Evolutionary conservation across 53 echinoderm and acorn worm genomes (phyloP).

Genomic region (Glandiceps talaboti): DNA sequence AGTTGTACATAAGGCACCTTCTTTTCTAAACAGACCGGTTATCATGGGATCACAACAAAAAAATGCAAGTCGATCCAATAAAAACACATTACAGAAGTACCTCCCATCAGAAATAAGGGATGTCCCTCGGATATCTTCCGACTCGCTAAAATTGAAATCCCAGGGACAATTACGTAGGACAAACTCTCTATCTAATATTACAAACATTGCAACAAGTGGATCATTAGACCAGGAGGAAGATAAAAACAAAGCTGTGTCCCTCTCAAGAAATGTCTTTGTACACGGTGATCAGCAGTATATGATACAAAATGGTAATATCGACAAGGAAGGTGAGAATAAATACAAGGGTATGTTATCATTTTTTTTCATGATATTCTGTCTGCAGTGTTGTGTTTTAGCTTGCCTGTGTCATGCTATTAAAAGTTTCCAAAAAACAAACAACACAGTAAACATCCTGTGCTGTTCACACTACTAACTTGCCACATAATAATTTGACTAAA

Average conservation of each 20-base stretch:
- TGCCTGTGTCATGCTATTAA: too few relatives aligned
- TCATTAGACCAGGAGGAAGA: too few relatives aligned
- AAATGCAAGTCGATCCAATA: background rate
- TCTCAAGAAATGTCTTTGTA: too few relatives aligned
- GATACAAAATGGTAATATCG: too few relatives aligned
- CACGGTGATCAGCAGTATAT: too few relatives aligned
- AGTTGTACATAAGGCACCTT: background rate
- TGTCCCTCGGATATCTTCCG: background rate
- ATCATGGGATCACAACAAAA: background rate
- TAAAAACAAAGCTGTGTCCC: too few relatives aligned
- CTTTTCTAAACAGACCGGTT: background rate
- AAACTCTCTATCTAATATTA: background rate
- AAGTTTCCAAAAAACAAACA: too few relatives aligned
- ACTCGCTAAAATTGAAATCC: background rate
- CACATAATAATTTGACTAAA: too few relatives aligned
- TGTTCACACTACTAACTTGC: too few relatives aligned
- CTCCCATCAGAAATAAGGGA: background rate
- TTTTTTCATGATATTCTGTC: constrained; percentile 7
- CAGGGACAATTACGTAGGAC: background rate
- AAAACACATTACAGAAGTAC: background rate
- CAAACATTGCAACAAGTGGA: background rate
- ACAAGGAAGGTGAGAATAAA: constrained; percentile 8
- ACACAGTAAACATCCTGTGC: too few relatives aligned
- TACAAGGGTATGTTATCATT: constrained; percentile 1
- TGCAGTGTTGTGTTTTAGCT: too few relatives aligned